Evolutionary conservation across 2,888 invertebrate species (phyloP).

Genomic region (Coelopa pilipes): DNA sequence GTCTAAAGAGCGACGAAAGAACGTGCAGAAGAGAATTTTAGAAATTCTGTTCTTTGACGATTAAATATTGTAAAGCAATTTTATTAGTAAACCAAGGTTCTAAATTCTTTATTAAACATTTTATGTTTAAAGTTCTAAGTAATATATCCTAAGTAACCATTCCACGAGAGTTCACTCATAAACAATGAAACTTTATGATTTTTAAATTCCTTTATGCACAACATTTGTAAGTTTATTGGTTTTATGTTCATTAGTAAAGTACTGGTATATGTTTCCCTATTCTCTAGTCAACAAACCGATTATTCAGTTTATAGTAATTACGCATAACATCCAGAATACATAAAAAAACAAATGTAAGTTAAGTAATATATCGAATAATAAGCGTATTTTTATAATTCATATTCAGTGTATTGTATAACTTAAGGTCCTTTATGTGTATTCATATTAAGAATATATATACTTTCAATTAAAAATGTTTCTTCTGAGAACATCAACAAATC

Average conservation of each 20-base stretch:
- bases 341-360: not conserved
- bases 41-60: slow-evolving; percentile 67
- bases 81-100: not conserved
- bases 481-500: too few species aligned
- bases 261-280: slow-evolving; percentile 20
- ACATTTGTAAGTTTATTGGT: not conserved
- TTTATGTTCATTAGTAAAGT: not conserved
- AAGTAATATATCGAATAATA: not conserved
- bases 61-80: slow-evolving; percentile 44
- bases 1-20: slow-evolving; percentile 64
- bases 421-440: slow-evolving; percentile 1
- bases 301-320: slow-evolving; percentile 5
- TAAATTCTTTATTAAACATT: not conserved
- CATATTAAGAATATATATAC: not conserved
- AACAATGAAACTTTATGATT: too few species aligned
- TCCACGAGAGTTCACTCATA: slow-evolving; percentile 14
- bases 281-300: slow-evolving; percentile 30
- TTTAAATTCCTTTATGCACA: not conserved
- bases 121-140: slow-evolving; percentile 8
- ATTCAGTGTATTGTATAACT: not conserved
- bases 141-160: slow-evolving; percentile 18
- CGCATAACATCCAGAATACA: not conserved
- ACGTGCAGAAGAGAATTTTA: slow-evolving; percentile 64
- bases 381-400: slow-evolving; percentile 3
- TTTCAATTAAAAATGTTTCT: too few species aligned